phyloP scores from a whole-genome alignment of 2,888 invertebrate genomes.

The Vannuccia rotundouncinata region DNA sequence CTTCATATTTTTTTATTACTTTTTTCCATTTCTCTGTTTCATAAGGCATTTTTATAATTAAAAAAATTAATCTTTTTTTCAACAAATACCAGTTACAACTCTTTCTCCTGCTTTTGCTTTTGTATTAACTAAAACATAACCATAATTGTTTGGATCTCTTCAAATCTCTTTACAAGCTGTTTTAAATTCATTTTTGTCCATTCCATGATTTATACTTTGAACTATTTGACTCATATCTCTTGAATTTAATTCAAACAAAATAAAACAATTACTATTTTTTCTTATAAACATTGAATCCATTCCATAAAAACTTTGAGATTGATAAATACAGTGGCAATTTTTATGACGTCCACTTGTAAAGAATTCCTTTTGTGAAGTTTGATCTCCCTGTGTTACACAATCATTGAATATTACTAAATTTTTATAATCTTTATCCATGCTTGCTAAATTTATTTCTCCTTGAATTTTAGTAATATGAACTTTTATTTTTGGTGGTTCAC shows the following conservation, averaged over 20 bases:
- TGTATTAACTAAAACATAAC: background rate
- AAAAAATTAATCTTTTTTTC: background rate
- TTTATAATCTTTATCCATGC: background rate
- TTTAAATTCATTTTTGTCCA: background rate
- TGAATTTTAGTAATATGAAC: background rate
- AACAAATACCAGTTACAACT: background rate
- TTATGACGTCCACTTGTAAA: background rate
- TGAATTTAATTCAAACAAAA: background rate
- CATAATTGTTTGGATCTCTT: background rate
- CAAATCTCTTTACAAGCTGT: background rate
- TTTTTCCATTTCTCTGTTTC: background rate
- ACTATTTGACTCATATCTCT: background rate
- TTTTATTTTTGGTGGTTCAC: background rate
- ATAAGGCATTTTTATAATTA: background rate
- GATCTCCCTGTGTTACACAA: background rate
- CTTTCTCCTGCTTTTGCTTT: background rate
- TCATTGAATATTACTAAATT: background rate
- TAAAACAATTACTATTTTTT: background rate
- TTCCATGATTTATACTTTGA: background rate
- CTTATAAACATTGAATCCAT: background rate
- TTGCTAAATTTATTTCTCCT: background rate
- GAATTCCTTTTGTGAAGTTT: background rate
- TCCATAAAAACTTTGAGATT: background rate
- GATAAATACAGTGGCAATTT: background rate
- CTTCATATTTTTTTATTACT: background rate